Conservation (phyloP, 2,797 vertebrate species). For the Geotrypetes seraphini region DNA sequence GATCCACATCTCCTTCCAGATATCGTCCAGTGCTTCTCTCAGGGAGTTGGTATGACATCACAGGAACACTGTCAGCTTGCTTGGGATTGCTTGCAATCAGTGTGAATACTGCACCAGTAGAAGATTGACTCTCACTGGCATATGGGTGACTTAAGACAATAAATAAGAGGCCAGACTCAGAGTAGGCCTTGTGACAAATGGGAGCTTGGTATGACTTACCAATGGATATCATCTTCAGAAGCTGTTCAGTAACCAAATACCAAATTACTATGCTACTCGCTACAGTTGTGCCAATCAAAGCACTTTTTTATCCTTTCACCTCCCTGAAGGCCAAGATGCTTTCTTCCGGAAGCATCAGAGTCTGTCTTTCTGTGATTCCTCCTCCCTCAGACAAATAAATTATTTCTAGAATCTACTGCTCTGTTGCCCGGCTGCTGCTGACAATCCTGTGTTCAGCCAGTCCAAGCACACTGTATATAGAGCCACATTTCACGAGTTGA, state of each 20-base stretch:
- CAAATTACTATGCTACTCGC: conserved; percentile 61
- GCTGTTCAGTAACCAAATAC: conserved; percentile 60
- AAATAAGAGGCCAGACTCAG: conserved; percentile 66
- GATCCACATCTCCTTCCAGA: conserved; percentile 51
- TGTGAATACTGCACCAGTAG: conserved; percentile 46
- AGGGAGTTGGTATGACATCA: conserved; percentile 46
- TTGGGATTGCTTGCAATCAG: conserved; percentile 68
- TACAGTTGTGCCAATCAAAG: conserved; percentile 70
- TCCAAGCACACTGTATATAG: no score
- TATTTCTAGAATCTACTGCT: no score
- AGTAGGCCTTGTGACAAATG: conserved; percentile 53
- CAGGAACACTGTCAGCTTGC: conserved; percentile 32
- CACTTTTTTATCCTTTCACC: conserved; percentile 65
- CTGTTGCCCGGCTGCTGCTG: no score
- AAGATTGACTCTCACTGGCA: conserved; percentile 26
- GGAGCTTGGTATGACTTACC: conserved; percentile 45
- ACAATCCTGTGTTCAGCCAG: no score
- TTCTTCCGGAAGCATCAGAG: conserved; percentile 59
- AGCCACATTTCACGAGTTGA: no score
- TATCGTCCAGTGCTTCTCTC: conserved; percentile 57
- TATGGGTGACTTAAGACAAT: conserved; percentile 66
- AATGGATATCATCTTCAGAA: conserved; percentile 48
- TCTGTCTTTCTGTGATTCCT: conserved; percentile 24
- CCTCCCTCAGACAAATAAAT: no score
- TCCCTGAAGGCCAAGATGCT: conserved; percentile 65